Base-by-base conservation (phyloP, 2,797 vertebrate species). In the Takifugu rubripes region DNA sequence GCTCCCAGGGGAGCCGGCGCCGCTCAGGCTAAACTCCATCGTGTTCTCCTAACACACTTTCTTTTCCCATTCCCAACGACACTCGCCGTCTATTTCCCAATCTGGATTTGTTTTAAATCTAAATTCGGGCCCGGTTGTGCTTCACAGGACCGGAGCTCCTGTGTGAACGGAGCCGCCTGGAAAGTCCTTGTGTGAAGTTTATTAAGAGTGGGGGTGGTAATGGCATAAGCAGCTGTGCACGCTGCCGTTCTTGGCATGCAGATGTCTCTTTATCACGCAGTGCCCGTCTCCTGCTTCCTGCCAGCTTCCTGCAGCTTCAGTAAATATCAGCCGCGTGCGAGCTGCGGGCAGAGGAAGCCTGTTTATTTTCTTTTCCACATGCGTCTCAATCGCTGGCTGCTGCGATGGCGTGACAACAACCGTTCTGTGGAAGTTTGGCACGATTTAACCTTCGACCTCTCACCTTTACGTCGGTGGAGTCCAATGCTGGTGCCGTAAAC, bases 11-110 rank as follows among this genome's bases (percentile, higher is more conserved):
- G 36, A 40, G 36, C 36, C 14, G 31, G 31, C 31, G 8, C 7
- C 31, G 10, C 31, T 33, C 31, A 33, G 31, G 31, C 31, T 40
- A 40, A 40, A 59, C 78, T 84, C 78, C 63, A 76, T 84, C 73
- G 74, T 70, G 58, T 62, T 71, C 54, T 33, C 68, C 68, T 62
- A 74, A 74, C 72, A 74, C 67, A 64, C 61, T 49, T 78, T 75
- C 74, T 68, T 56, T 45, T 46, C 50, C 21, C 66, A 60, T 57
- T 49, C 63, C 60, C 65, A 51, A 67, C 15, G 49, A 55, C 49
- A 17, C 58, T 71, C 59, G 45, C 56, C 60, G 68, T 74, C 45
- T 70, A 46, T 70, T 55, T 48, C 49, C 40, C 69, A 58, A 75
- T 74, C 50, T 75, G 56, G 64, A 78, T 72, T 63, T 65, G 64